phyloP scores from a whole-genome alignment of 2,113 vertebrate species.

The Mandrillus leucophaeus region DNA sequence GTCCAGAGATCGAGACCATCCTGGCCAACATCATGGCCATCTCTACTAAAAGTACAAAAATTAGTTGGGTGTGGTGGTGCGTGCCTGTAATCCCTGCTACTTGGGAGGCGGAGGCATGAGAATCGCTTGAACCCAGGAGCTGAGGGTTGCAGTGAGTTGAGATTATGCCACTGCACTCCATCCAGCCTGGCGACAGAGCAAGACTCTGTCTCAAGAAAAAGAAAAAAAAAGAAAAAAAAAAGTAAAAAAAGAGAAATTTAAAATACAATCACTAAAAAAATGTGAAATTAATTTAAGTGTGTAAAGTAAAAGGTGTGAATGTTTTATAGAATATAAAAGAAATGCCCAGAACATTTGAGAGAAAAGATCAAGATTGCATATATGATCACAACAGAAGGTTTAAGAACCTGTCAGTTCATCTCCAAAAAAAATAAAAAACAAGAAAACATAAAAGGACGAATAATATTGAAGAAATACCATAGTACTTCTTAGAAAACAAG shows the following conservation, averaged over 20 bases:
- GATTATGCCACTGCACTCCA: too few relatives aligned
- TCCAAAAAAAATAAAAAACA: not conserved
- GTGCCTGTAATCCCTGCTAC: too few relatives aligned
- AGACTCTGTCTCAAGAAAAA: too few relatives aligned
- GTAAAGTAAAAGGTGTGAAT: not conserved
- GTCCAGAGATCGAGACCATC: too few relatives aligned
- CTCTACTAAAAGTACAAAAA: too few relatives aligned
- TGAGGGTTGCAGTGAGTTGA: too few relatives aligned
- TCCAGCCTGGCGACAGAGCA: too few relatives aligned
- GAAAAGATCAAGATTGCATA: not conserved
- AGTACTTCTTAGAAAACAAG: not conserved
- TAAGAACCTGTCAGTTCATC: not conserved
- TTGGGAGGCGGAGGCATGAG: too few relatives aligned
- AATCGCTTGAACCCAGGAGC: too few relatives aligned
- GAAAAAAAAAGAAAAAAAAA: not conserved
- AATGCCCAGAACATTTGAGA: not conserved
- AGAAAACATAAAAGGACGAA: not conserved
- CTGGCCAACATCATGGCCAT: too few relatives aligned
- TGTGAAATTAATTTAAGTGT: not conserved
- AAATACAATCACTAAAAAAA: not conserved
- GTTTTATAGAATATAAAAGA: not conserved
- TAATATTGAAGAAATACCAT: not conserved
- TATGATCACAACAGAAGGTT: not conserved
- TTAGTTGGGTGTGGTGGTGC: too few relatives aligned
- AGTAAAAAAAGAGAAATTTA: not conserved